Percentiles rank a stretch among this genome's conserved stretches.
Conservation (phyloP, 2,113 vertebrate species). For the Bolborhynchus lineola region DNA sequence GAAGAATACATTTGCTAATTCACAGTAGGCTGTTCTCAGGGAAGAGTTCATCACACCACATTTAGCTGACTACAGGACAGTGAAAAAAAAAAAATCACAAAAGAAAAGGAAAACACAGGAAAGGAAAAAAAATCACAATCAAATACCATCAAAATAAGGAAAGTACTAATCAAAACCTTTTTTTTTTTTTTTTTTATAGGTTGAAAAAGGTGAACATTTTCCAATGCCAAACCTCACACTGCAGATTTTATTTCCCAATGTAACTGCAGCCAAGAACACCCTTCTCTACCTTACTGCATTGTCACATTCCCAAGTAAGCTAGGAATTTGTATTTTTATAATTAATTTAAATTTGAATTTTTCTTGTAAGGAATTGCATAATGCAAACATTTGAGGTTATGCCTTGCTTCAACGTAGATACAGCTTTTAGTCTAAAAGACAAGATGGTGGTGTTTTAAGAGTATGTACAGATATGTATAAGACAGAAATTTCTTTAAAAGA, state of each 20-base stretch:
- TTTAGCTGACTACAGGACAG: not conserved
- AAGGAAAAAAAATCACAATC: not conserved
- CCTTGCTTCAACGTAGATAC: not conserved
- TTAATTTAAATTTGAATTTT: not conserved
- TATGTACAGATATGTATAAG: not conserved
- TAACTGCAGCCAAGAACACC: slow-evolving; percentile 75
- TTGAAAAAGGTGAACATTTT: slow-evolving; percentile 77
- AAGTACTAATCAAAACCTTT: not conserved
- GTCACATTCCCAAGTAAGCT: slow-evolving; percentile 75
- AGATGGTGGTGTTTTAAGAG: not conserved
- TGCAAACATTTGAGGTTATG: not conserved
- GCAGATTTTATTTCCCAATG: slow-evolving; percentile 80
- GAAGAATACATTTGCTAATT: not conserved
- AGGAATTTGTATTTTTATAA: not conserved
- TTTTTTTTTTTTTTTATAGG: slow-evolving; percentile 67
- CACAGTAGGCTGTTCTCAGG: not conserved
- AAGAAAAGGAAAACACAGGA: not conserved
- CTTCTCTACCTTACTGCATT: slow-evolving; percentile 85
- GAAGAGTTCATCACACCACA: not conserved
- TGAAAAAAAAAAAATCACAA: not conserved
- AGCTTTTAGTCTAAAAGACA: not conserved
- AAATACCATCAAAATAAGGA: not conserved
- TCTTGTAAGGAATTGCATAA: not conserved
- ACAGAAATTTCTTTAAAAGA: not conserved
- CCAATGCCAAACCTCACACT: slow-evolving; percentile 80